These are phyloP conservation scores for Heliconius nattereri DNA, from an alignment of 1,140 invertebrate species.

Conservation along the genomic window DNA sequence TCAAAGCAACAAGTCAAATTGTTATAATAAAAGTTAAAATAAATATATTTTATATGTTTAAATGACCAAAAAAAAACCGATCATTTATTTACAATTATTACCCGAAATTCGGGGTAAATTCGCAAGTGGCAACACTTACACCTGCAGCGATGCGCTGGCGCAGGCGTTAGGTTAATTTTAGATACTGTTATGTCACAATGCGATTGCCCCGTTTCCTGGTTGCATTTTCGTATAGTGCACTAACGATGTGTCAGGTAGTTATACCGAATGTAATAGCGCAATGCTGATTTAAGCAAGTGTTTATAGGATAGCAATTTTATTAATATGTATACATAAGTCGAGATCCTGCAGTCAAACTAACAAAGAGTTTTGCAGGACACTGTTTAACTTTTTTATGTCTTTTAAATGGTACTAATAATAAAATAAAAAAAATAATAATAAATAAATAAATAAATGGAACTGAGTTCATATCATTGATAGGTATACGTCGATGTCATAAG, in stretches of 20 bases:
- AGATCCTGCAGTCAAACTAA: too few species aligned
- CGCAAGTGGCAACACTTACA: constrained; percentile 56
- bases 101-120: constrained; percentile 51
- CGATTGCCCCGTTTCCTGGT: constrained; percentile 51
- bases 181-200: constrained; percentile 68
- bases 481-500: too few species aligned
- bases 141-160: constrained; percentile 65
- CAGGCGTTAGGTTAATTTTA: constrained; percentile 65
- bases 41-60: too few species aligned
- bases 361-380: too few species aligned
- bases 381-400: too few species aligned
- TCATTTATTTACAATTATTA: constrained; percentile 30
- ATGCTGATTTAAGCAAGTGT: neutral
- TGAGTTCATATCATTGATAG: neutral
- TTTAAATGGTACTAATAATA: too few species aligned
- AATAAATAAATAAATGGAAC: too few species aligned
- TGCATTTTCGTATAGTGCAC: constrained; percentile 36
- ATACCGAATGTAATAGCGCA: neutral
- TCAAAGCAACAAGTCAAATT: neutral
- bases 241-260: constrained; percentile 29
- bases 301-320: neutral
- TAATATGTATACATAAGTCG: neutral
- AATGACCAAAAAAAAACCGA: too few species aligned
- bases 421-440: too few species aligned
- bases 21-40: too few species aligned